Evolutionary conservation across 2,113 vertebrate genomes (phyloP), one percentile per base, ranked within the genome.

Genomic region (Periophthalmus modestus): DNA sequence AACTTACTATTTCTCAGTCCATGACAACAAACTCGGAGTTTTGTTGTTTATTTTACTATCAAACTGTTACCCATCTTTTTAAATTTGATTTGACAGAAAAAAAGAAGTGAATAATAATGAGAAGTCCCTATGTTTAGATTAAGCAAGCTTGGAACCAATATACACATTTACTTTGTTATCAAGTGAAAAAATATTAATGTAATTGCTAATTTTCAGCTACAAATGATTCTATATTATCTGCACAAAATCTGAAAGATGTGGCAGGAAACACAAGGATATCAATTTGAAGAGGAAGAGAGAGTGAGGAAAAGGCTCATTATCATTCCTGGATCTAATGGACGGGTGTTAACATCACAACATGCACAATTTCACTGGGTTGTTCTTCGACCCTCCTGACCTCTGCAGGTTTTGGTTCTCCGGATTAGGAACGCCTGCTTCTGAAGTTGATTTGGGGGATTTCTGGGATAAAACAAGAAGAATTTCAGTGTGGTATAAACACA

Each of bases 301-400:
- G 9, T 43, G 73, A 16, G 66, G 75, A 69, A 71, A 77, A 58
- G 72, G 69, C 50, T 58, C 66, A 86, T 89, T 85, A 83, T 85
- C 89, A 84, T 89, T 89, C 87, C 81, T 78, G 72, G 72, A 77
- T 86, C 48, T 88, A 88, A 92, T 87, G 79, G 59, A 71, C 18
- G 85, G 71, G 66, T 75, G 85, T 85, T 85, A 85, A 87, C 87
- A 70, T 78, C 79, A 77, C 62, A 72, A 78, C 71, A 78, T 68
- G 54, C 55, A 75, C 69, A 70, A 74, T 84, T 86, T 79, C 68
- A 74, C 73, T 57, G 74, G 62, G 71, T 75, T 47, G 61, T 75
- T 58, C 52, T 59, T 10, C 68, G 75, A 75, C 77, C 81, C 39
- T 3, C 1, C n/a, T 71, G 68, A 84, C 63, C 74, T 47, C 43